Conservation (phyloP, 2,797 vertebrate genomes). For the Eulemur albifrons region DNA sequence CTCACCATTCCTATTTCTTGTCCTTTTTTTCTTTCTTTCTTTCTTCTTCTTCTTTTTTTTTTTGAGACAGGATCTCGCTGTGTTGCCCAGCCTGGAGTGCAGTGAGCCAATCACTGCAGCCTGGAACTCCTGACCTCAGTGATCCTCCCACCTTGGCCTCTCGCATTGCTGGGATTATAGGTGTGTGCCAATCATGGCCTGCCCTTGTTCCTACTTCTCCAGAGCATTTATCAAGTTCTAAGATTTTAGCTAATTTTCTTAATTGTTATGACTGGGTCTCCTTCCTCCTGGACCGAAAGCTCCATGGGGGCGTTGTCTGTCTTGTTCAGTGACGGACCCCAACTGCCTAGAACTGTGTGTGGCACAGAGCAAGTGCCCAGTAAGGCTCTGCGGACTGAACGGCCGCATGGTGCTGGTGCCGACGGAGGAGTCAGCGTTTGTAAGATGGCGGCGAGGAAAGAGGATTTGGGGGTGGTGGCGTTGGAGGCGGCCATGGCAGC, state of each 20-base stretch:
- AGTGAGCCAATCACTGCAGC: background rate
- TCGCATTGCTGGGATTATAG: background rate
- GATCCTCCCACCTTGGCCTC: background rate
- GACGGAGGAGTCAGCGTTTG: no score
- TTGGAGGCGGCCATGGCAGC: background rate
- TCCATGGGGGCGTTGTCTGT: background rate
- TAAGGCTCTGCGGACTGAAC: background rate
- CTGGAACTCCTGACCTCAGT: background rate
- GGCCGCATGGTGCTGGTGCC: background rate
- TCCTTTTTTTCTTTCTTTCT: no score
- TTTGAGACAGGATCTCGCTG: background rate
- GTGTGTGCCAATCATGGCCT: background rate
- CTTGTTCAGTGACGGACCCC: background rate
- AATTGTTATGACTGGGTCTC: background rate
- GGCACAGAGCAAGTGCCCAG: background rate
- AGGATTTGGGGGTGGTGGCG: accelerated
- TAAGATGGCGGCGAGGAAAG: accelerated
- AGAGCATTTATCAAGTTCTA: background rate
- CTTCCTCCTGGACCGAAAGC: background rate
- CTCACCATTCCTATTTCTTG: background rate
- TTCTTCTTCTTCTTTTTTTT: background rate
- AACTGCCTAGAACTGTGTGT: background rate
- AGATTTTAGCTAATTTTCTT: background rate
- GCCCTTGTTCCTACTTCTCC: background rate
- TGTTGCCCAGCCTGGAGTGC: background rate